phyloP scores from a whole-genome alignment of 2,888 invertebrate species.

The Corbicula japonica region DNA sequence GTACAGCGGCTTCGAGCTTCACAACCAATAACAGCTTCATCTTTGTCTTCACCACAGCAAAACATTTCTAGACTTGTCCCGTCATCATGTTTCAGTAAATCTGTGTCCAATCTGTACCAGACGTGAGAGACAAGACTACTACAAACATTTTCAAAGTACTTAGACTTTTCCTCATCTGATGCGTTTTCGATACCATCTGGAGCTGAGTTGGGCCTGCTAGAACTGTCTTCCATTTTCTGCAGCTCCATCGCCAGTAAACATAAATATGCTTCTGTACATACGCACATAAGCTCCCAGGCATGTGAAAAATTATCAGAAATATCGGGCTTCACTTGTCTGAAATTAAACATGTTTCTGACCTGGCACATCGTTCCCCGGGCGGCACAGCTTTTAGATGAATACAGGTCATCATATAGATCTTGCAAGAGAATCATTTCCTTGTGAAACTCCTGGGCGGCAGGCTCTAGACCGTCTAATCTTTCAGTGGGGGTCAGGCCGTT shows the following conservation, averaged over 20 bases:
- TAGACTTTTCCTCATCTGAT: constrained; percentile 1
- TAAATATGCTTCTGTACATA: constrained; percentile 35
- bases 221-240: constrained; percentile 16
- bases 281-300: constrained; percentile 61
- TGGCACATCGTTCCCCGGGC: constrained; percentile 44
- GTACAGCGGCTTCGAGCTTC: constrained; percentile 34
- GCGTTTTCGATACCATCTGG: constrained; percentile 14
- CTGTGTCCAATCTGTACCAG: constrained; percentile 35
- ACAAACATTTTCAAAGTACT: constrained; percentile 24
- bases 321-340: constrained; percentile 53
- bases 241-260: constrained; percentile 33
- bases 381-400: constrained; percentile 41
- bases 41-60: constrained; percentile 44
- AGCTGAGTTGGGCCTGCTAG: constrained; percentile 25
- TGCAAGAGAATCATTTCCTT: constrained; percentile 59
- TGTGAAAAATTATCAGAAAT: constrained; percentile 58
- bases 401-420: constrained; percentile 55
- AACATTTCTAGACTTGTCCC: constrained; percentile 7
- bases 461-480: constrained; percentile 50
- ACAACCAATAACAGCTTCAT: constrained; percentile 48
- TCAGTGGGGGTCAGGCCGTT: constrained; percentile 45
- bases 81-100: not conserved
- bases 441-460: constrained; percentile 58
- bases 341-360: constrained; percentile 53
- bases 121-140: constrained; percentile 17